Evolutionary conservation across 2,113 vertebrate genomes (phyloP).

Genomic region (Perca fluviatilis): DNA sequence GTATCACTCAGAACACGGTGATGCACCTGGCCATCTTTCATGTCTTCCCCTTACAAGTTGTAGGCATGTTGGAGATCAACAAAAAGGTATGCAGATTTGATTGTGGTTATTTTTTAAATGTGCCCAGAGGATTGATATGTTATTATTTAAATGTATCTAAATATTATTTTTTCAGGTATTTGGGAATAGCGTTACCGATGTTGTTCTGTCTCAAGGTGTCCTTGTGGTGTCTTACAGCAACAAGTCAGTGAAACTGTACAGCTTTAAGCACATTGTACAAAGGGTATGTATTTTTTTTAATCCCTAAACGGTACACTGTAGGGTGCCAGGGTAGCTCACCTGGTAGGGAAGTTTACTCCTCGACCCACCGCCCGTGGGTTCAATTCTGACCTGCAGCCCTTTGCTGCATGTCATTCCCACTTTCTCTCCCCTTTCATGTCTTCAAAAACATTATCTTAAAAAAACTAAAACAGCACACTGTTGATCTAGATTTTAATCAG

Average conservation of each 20-base stretch:
- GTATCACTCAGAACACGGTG: slow-evolving; percentile 85
- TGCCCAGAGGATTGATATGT: background rate
- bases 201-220: slow-evolving; percentile 91
- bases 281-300: slow-evolving; percentile 82
- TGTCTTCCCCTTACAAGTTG: slow-evolving; percentile 90
- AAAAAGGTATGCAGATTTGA: slow-evolving; percentile 85
- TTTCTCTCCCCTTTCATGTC: too few relatives aligned
- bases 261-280: slow-evolving; percentile 90
- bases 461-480: too few relatives aligned
- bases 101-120: background rate
- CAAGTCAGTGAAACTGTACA: slow-evolving; percentile 93
- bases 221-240: slow-evolving; percentile 92
- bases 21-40: slow-evolving; percentile 92
- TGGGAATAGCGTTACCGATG: slow-evolving; percentile 91
- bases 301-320: background rate
- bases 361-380: too few relatives aligned
- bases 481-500: background rate
- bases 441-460: too few relatives aligned
- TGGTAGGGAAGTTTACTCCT: too few relatives aligned
- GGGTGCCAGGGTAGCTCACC: too few relatives aligned
- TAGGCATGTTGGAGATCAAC: slow-evolving; percentile 93
- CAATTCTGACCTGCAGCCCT: too few relatives aligned
- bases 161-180: slow-evolving; percentile 87
- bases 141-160: background rate
- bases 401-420: too few relatives aligned